A percentile compares a stretch with the other conserved stretches of the same genome.
Conservation (phyloP, 64 coral and sea anemone species). For the Porites australiensis region DNA sequence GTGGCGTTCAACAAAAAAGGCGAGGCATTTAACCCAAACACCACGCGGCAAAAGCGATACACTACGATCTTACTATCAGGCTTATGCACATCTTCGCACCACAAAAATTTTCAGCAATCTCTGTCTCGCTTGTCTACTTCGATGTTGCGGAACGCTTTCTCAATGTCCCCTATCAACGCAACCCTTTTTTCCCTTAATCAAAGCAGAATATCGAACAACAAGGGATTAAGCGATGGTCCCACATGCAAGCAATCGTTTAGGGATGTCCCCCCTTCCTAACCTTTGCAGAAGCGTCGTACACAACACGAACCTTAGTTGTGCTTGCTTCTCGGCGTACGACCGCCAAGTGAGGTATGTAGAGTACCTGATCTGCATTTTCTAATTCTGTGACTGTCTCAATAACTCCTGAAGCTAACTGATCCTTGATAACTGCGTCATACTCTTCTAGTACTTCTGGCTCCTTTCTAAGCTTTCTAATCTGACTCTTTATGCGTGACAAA, state of each 20-base stretch:
- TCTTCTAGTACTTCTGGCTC: too few species aligned
- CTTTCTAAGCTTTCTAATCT: too few species aligned
- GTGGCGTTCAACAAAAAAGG: conserved; percentile 59
- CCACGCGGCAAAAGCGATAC: conserved; percentile 56
- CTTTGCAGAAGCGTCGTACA: conserved; percentile 51
- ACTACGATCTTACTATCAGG: not conserved
- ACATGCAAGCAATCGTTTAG: conserved; percentile 60
- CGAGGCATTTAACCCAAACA: conserved; percentile 53
- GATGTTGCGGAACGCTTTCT: conserved; percentile 53
- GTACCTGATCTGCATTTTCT: too few species aligned
- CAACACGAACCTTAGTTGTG: conserved; percentile 3
- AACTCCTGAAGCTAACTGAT: too few species aligned
- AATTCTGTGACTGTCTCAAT: too few species aligned
- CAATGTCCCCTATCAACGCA: conserved; percentile 39
- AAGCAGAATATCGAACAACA: conserved; percentile 48
- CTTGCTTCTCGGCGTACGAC: conserved; percentile 48
- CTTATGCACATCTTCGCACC: conserved; percentile 17
- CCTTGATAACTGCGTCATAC: too few species aligned
- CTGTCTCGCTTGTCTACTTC: conserved; percentile 45
- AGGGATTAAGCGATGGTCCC: conserved; percentile 44
- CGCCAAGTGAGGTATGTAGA: too few species aligned
- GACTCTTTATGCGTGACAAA: too few species aligned
- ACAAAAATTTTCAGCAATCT: conserved; percentile 43
- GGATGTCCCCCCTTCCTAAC: not conserved
- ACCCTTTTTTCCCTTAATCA: conserved; percentile 25